Conservation (phyloP, 2,113 vertebrate genomes). For the Dromas ardeola region DNA sequence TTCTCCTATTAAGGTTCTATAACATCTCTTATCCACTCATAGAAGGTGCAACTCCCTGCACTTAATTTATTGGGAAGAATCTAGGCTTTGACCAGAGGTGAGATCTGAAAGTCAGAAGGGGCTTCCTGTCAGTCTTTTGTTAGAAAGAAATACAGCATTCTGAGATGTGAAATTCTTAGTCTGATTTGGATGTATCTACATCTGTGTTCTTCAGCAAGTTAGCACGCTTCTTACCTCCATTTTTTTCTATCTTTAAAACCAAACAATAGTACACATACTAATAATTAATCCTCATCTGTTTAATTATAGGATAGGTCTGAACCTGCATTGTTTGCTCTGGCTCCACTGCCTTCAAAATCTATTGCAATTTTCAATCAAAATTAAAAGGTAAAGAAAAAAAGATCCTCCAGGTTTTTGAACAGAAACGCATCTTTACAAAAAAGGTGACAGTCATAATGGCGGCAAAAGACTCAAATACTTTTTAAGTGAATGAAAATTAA, state of each 20-base stretch:
- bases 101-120: not conserved
- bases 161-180: not conserved
- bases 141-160: not conserved
- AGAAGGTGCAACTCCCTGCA: not conserved
- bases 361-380: not conserved
- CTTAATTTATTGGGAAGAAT: not conserved
- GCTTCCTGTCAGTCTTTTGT: not conserved
- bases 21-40: not conserved
- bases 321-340: not conserved
- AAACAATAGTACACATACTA: not conserved
- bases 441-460: not conserved
- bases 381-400: not conserved
- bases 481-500: not conserved
- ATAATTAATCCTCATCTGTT: not conserved
- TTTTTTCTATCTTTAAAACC: not conserved
- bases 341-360: not conserved
- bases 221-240: not conserved
- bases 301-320: not conserved
- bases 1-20: not conserved
- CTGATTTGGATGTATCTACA: not conserved
- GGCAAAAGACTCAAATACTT: not conserved
- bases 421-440: not conserved
- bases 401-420: not conserved
- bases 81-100: not conserved
- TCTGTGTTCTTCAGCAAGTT: not conserved